A percentile compares a stretch with the other conserved stretches of the same genome.
Conservation (phyloP, 2,113 vertebrate species). For the Mesoclemmys tuberculata region DNA sequence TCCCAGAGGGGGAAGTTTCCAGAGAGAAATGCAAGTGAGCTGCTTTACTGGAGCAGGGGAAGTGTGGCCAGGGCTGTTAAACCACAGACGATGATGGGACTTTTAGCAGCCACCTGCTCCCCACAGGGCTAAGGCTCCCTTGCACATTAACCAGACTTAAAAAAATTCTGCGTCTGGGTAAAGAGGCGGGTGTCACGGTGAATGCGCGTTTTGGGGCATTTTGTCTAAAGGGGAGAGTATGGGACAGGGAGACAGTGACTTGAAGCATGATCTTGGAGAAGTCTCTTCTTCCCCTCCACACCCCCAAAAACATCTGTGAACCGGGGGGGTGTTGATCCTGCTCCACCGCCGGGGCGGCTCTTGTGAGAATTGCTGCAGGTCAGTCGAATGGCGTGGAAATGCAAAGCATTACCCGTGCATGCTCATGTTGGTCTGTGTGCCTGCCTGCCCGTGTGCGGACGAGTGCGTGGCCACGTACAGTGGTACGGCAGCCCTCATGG, state of each 20-base stretch:
- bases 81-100: not conserved
- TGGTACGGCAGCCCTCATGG: not conserved
- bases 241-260: not conserved
- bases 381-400: not conserved
- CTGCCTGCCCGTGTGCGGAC: fast-evolving
- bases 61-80: not conserved
- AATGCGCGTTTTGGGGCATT: not conserved
- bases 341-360: not conserved
- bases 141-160: not conserved
- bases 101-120: not conserved
- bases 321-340: no score
- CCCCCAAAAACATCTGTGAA: not conserved
- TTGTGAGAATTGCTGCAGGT: not conserved
- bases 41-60: not conserved
- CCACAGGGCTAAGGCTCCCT: not conserved
- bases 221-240: not conserved
- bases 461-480: fast-evolving
- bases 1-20: not conserved
- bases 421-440: fast-evolving
- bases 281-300: not conserved
- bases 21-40: not conserved
- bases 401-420: not conserved
- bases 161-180: not conserved
- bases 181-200: not conserved
- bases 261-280: not conserved